Conservation (phyloP, 1,140 invertebrate genomes). For the Gryllus bimaculatus region DNA sequence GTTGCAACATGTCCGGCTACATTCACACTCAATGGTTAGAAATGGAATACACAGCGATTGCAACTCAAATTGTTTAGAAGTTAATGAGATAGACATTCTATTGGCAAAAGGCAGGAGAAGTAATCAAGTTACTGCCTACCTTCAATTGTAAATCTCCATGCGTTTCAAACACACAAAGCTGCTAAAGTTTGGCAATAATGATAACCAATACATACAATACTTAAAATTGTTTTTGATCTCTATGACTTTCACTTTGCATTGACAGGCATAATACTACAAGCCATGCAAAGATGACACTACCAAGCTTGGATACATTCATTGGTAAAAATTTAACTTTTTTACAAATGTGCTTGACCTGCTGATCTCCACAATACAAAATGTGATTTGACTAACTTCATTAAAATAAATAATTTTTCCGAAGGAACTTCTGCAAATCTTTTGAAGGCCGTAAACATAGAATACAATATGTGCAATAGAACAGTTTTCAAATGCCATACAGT, state of each 20-base stretch:
- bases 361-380: neutral
- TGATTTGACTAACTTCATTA: neutral
- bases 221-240: neutral
- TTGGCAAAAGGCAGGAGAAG: neutral
- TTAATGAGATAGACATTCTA: neutral
- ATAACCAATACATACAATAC: constrained; percentile 5
- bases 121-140: constrained; percentile 1
- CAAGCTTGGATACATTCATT: neutral
- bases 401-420: neutral
- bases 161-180: neutral
- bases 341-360: neutral
- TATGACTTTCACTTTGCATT: neutral
- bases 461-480: neutral
- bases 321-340: neutral
- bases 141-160: neutral
- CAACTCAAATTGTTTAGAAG: neutral
- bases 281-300: neutral
- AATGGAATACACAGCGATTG: neutral
- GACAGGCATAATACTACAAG: neutral
- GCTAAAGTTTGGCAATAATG: neutral
- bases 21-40: neutral
- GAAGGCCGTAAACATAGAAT: neutral
- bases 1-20: no score
- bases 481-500: neutral
- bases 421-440: neutral